Evolutionary conservation across 2,113 vertebrate species (phyloP).

Genomic region (Ictidomys tridecemlineatus): DNA sequence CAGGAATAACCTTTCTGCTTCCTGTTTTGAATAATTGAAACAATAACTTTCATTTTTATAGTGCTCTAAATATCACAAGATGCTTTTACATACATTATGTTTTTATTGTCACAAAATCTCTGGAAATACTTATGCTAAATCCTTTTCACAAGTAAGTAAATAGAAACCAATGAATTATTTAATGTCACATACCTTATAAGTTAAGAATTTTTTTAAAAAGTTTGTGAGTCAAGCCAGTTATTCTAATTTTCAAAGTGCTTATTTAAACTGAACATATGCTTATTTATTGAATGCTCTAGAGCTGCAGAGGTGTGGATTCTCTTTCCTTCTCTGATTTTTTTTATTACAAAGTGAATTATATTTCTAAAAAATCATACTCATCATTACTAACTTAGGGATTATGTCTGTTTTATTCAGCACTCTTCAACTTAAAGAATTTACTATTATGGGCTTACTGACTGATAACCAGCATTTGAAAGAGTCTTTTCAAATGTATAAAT

Average conservation of each 20-base stretch:
- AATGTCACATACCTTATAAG: not conserved
- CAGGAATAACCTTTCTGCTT: constrained; percentile 37
- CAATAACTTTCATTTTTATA: constrained; percentile 55
- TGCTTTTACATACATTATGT: constrained; percentile 34
- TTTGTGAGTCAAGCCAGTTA: not conserved
- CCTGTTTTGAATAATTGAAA: constrained; percentile 51
- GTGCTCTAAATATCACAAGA: constrained; percentile 18
- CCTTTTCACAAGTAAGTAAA: not conserved
- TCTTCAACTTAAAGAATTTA: not conserved
- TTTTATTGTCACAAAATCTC: constrained; percentile 39
- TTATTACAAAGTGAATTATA: not conserved
- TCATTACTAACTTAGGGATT: not conserved
- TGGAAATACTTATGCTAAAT: not conserved
- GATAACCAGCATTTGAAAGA: not conserved
- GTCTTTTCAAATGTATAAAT: not conserved
- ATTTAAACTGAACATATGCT: not conserved
- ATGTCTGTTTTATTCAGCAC: not conserved
- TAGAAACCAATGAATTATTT: not conserved
- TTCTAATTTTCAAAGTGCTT: not conserved
- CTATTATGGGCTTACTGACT: not conserved
- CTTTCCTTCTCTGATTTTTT: not conserved
- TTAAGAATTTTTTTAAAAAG: not conserved
- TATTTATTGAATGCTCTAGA: not conserved
- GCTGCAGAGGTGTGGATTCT: not conserved
- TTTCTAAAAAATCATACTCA: not conserved